Base-by-base conservation (phyloP, 2,113 vertebrate genomes). In the Ardeotis arabs region DNA sequence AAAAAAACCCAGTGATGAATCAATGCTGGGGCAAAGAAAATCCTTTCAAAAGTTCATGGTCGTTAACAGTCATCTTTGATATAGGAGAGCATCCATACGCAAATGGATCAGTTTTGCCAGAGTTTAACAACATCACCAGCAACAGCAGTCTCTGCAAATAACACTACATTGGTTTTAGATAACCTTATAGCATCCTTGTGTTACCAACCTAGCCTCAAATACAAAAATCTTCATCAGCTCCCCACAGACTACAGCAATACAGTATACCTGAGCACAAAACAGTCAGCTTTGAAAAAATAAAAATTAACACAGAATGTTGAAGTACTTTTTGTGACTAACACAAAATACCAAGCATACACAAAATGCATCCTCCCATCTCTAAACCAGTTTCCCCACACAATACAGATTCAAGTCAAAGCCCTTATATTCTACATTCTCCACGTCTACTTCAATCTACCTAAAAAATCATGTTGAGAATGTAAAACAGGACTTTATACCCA, bases 111-210 rank as follows among this genome's bases (percentile, higher is more conserved):
- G 27, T 84, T 96, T 79, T 53, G 79, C 74, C 66, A 60, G 12
- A 82, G 41, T 47, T 82, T 52, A 79, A 74, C 25, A 64, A 14
- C 7, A 78, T 39, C 37, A 84, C 1, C n/a, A 87, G 23, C n/a
- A 83, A 12, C 56, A 86, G 10, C 47, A 67, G 24, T 3, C 35
- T 53, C 82, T 70, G 52, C 16, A 29, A 56, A n/a, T 25, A 80
- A 47, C 18, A 33, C 7, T 45, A 59, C 44, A 45, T 35, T 3
- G 8, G 19, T 23, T 90, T 85, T 22, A 59, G 16, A 58, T 6
- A 33, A 45, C 16, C 37, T 75, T 0, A 0, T 29, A 50, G 70
- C 15, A 75, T 29, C 25, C 28, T 35, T 41, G 23, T 27, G 21
- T 23, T 44, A 76, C 45, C 45, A 84, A 31, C 10, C 35, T 33